Conservation (phyloP, 2,888 invertebrate species). For the Malacosoma neustria region DNA sequence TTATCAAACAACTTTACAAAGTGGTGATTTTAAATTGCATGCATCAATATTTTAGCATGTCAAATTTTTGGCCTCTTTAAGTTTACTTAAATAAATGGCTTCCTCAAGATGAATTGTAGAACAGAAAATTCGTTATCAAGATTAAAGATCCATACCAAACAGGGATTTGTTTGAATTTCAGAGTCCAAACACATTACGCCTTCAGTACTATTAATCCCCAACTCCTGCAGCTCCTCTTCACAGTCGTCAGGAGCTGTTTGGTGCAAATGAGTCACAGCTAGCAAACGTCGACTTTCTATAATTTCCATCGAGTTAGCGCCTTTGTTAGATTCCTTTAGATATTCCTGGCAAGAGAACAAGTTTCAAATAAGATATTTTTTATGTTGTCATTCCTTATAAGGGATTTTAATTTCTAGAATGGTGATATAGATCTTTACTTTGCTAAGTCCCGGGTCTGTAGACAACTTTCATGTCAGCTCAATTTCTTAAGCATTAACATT, state of each 20-base stretch:
- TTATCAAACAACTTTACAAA: no score
- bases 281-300: constrained; percentile 27
- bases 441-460: constrained; percentile 1
- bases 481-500: no score
- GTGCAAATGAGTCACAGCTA: constrained; percentile 42
- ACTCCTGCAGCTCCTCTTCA: constrained; percentile 21
- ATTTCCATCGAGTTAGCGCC: constrained; percentile 21
- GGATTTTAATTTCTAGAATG: not conserved
- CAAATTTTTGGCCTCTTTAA: no score
- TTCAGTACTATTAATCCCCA: constrained; percentile 21
- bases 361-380: no score
- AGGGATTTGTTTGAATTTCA: constrained; percentile 27
- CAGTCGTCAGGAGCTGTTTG: constrained; percentile 34
- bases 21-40: no score
- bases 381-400: constrained; percentile 1
- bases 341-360: constrained; percentile 1
- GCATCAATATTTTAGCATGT: no score
- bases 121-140: no score
- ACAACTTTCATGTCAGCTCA: no score
- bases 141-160: constrained; percentile 40
- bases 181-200: constrained; percentile 46
- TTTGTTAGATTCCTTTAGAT: constrained; percentile 1
- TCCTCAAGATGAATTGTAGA: no score
- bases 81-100: no score
- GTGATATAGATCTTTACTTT: constrained; percentile 7